A percentile compares a stretch with the other conserved stretches of the same genome.
phyloP scores from a whole-genome alignment of 1,140 invertebrate genomes.

The Chrysoperla carnea region DNA sequence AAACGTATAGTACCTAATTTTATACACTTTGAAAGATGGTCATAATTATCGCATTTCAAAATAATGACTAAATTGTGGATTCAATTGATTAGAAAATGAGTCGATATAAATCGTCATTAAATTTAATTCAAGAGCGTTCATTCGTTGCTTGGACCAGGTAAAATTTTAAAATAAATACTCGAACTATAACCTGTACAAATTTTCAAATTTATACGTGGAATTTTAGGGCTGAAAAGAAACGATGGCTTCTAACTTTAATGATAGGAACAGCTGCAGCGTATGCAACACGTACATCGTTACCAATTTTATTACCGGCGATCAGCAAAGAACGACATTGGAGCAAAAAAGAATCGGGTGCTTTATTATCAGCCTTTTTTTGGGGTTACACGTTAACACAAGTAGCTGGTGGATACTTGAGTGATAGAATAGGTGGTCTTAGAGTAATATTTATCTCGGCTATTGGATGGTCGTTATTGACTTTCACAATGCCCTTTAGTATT shows the following conservation, averaged over 20 bases:
- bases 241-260: constrained; percentile 43
- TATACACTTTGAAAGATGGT: too few species aligned
- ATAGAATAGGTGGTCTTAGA: constrained; percentile 46
- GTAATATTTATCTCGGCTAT: constrained; percentile 43
- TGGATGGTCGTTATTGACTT: constrained; percentile 47
- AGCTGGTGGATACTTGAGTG: constrained; percentile 49
- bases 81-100: too few species aligned
- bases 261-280: constrained; percentile 48
- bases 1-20: too few species aligned
- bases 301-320: constrained; percentile 42
- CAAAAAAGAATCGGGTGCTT: constrained; percentile 50
- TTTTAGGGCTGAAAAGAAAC: constrained; percentile 28
- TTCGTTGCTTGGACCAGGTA: neutral
- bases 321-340: constrained; percentile 48
- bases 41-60: too few species aligned
- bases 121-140: neutral
- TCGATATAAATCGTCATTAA: too few species aligned
- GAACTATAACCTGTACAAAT: neutral
- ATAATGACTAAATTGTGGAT: too few species aligned
- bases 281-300: constrained; percentile 47
- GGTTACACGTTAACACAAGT: constrained; percentile 59
- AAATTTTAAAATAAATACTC: neutral
- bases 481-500: constrained; percentile 46
- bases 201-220: neutral
- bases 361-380: constrained; percentile 61